Conservation (phyloP, 37 sponge, comb jelly and placozoan genomes). For the Theonella swinhoei region DNA sequence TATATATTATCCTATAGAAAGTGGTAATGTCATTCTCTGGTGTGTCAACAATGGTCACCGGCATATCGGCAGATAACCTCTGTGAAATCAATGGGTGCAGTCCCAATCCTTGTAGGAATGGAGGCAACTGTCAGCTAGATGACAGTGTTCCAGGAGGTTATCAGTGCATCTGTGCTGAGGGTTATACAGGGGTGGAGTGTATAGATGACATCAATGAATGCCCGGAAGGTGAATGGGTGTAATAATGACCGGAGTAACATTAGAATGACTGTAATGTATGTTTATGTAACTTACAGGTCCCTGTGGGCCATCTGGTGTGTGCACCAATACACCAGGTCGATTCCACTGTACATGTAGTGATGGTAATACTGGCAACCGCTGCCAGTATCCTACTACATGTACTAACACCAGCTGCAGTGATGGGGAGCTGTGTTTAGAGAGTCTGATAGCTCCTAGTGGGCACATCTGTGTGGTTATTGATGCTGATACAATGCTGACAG, state of each 20-base stretch:
- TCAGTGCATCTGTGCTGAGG: constrained; percentile 48
- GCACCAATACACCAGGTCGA: constrained; percentile 53
- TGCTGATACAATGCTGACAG: neutral
- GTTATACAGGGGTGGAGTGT: constrained; percentile 55
- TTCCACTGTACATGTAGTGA: constrained; percentile 59
- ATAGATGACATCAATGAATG: constrained; percentile 68
- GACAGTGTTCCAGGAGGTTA: constrained; percentile 24
- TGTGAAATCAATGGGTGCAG: constrained; percentile 58
- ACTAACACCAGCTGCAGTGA: neutral
- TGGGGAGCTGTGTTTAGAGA: neutral
- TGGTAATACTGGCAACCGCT: constrained; percentile 53
- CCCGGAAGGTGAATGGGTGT: constrained; percentile 14
- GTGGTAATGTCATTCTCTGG: constrained; percentile 32
- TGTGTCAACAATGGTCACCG: constrained; percentile 8
- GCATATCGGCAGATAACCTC: constrained; percentile 13
- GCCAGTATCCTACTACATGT: constrained; percentile 48
- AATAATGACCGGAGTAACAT: neutral
- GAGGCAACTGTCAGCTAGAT: constrained; percentile 40
- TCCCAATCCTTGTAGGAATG: constrained; percentile 72
- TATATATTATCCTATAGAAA: constrained; percentile 13
- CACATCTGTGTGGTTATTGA: neutral
- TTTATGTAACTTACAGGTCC: too few species aligned
- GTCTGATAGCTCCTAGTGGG: neutral
- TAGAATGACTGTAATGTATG: too few species aligned
- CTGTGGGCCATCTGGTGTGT: constrained; percentile 57